phyloP scores from a whole-genome alignment of 1,140 invertebrate species.

The Plodia interpunctella region DNA sequence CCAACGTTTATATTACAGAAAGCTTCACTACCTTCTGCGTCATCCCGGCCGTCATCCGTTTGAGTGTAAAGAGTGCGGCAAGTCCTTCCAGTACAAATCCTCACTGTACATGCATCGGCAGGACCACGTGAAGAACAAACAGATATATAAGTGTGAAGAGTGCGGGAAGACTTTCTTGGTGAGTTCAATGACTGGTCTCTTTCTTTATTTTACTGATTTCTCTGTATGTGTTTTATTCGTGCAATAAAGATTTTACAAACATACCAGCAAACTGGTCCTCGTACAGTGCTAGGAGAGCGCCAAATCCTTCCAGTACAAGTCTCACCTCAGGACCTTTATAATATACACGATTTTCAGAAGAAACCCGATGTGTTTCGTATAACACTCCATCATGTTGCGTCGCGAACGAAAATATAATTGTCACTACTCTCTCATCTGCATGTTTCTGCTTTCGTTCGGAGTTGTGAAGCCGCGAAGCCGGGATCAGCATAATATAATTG shows the following conservation, averaged over 20 bases:
- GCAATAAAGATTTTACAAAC: too few relatives aligned
- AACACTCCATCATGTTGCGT: constrained; percentile 77
- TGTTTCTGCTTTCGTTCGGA: too few relatives aligned
- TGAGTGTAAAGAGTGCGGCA: constrained; percentile 60
- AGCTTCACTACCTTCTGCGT: constrained; percentile 64
- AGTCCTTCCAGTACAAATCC: constrained; percentile 71
- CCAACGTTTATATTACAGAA: constrained; percentile 47
- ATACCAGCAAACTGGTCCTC: too few relatives aligned
- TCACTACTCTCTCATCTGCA: too few relatives aligned
- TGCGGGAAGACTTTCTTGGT: constrained; percentile 65
- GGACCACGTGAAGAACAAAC: constrained; percentile 54
- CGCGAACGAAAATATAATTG: constrained; percentile 74
- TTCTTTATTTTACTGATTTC: too few relatives aligned
- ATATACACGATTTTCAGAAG: too few relatives aligned
- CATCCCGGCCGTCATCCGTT: constrained; percentile 64
- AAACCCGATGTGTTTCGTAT: constrained; percentile 77
- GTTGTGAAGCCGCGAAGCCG: too few relatives aligned
- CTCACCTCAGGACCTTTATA: too few relatives aligned
- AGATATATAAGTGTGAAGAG: constrained; percentile 60
- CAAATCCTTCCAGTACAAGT: too few relatives aligned
- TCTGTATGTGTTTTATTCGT: too few relatives aligned
- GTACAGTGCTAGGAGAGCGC: too few relatives aligned
- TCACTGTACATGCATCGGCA: constrained; percentile 69
- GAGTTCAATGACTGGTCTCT: too few relatives aligned
- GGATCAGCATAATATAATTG: constrained; percentile 69